Percentiles rank a stretch among this genome's conserved stretches.
Evolutionary conservation across 2,888 invertebrate genomes (phyloP).

Genomic region (Megastigmus dorsalis): DNA sequence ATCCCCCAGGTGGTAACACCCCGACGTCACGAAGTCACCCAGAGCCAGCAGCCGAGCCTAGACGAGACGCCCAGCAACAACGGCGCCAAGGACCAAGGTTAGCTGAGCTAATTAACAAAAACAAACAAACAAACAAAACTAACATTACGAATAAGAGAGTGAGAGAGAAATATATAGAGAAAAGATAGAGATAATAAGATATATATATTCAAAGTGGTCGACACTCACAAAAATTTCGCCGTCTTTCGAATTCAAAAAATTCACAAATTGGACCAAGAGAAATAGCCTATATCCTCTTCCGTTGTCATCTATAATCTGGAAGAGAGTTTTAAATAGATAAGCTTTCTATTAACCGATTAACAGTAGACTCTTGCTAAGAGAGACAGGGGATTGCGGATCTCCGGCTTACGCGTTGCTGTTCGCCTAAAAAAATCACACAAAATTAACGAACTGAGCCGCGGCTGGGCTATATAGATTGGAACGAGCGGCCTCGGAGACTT

Average conservation of each 20-base stretch:
- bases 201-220: too few species aligned
- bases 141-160: background rate
- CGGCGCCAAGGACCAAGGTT: constrained; percentile 62
- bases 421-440: background rate
- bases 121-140: background rate
- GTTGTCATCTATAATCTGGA: constrained; percentile 10
- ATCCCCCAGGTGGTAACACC: constrained; percentile 71
- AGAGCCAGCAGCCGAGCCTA: constrained; percentile 78
- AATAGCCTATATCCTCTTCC: background rate
- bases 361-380: constrained; percentile 51
- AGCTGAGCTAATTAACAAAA: constrained; percentile 42
- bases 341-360: constrained; percentile 18
- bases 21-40: constrained; percentile 78
- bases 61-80: constrained; percentile 60
- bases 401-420: background rate
- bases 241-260: constrained; percentile 2
- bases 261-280: constrained; percentile 37
- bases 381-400: background rate
- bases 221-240: constrained; percentile 48
- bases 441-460: background rate
- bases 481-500: background rate
- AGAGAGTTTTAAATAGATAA: too few species aligned
- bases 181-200: background rate
- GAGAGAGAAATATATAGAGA: background rate
- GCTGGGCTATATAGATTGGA: constrained; percentile 17